Percentiles rank a stretch among this genome's conserved stretches.
phyloP scores from a whole-genome alignment of 2,113 vertebrate species.

The Thunnus thynnus region DNA sequence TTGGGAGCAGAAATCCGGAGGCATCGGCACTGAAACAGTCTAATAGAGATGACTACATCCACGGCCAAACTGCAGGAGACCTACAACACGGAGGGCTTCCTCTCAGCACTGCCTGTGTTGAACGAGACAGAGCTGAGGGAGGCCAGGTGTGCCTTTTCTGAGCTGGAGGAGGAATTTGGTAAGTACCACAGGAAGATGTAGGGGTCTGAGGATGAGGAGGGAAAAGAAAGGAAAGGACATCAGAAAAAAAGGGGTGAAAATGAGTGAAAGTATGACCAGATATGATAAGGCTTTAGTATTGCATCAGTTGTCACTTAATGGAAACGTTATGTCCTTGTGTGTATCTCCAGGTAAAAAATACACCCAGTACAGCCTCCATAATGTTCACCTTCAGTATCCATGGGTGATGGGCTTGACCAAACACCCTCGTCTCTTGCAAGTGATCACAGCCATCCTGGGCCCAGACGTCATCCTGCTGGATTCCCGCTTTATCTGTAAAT shows the following conservation, averaged over 20 bases:
- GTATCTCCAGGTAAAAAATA: constrained; percentile 79
- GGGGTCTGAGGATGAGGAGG: not conserved
- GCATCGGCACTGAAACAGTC: constrained; percentile 12
- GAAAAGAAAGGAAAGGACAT: not conserved
- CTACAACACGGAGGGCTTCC: constrained; percentile 79
- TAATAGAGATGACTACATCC: constrained; percentile 60
- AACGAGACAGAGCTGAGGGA: constrained; percentile 75
- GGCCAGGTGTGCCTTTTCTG: constrained; percentile 73
- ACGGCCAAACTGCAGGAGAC: constrained; percentile 41
- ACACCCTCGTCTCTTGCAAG: constrained; percentile 77
- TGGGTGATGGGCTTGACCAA: constrained; percentile 84
- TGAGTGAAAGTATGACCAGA: not conserved
- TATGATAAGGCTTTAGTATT: not conserved
- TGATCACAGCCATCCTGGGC: constrained; percentile 79
- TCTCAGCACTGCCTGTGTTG: constrained; percentile 79
- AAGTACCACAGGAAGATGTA: constrained; percentile 41
- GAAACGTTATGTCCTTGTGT: not conserved
- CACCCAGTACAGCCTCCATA: constrained; percentile 87
- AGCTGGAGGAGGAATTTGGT: constrained; percentile 86
- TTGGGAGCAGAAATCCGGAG: constrained; percentile 12
- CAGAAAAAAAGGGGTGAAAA: not conserved
- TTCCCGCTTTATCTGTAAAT: constrained; percentile 89
- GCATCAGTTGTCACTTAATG: not conserved
- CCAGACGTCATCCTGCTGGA: constrained; percentile 85
- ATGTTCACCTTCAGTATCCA: constrained; percentile 81